Evolutionary conservation across 2,888 invertebrate genomes (phyloP), one percentile per base, ranked within the genome.

Genomic region (Trisateles emortualis): DNA sequence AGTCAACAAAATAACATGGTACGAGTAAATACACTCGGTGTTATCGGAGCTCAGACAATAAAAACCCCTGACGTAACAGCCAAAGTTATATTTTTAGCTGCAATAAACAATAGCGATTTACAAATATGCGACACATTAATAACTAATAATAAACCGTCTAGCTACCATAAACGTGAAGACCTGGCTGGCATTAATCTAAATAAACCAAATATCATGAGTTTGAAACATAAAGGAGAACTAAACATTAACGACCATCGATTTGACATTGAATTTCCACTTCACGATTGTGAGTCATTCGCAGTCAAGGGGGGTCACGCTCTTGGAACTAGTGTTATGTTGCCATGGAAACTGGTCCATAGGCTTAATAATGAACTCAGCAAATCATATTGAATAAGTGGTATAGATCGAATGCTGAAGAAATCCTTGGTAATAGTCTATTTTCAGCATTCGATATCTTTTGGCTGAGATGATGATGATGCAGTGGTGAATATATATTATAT

Each of bases 231-330:
- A 48, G 26, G 14, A 24, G 45, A 49, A 10, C 14, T 6, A 6
- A 33, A 33, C 29, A 45, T 56, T 61, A 50, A 39, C 30, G 5
- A 24, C 22, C 51, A 67, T 47, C 19, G 58, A 62, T 50, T 43
- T 5, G 45, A 10, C 50, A 52, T 55, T 55, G 47, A 63, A 46
- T 55, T 63, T 51, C 36, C 39, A 45, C 24, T 19, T 32, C 43
- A 36, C 17, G 44, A 17, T 46, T 58, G 48, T 54, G 49, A 58
- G 32, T 62, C 63, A 59, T 46, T 58, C 38, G 14, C 33, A 51
- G 50, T 43, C 39, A 51, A 63, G 42, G 52, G 35, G 39, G 11
- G 52, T 59, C 59, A 59, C 59, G 68, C 45, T 68, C 42, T 55
- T 59, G 40, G 13, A 42, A 9, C 26, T 30, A 17, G 29, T n/a